Evolutionary conservation across 1,140 invertebrate species (phyloP).

Genomic region (Drosophila willistoni): DNA sequence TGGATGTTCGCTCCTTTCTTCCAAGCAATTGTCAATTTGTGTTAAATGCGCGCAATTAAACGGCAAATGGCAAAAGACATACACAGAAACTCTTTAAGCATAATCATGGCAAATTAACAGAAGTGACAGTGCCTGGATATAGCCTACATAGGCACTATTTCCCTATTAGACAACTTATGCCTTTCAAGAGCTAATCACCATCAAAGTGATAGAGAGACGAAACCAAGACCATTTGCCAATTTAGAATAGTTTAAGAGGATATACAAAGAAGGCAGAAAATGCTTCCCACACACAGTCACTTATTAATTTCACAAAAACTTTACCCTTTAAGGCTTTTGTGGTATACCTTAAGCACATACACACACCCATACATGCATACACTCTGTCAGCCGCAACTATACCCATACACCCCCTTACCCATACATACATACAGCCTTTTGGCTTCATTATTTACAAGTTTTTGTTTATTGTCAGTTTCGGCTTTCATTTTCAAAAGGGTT

Average conservation of each 20-base stretch:
- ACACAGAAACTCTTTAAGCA: slow-evolving; percentile 37
- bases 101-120: slow-evolving; percentile 66
- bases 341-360: slow-evolving; percentile 39
- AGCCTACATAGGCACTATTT: background rate
- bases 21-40: slow-evolving; percentile 75
- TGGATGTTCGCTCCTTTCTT: slow-evolving; percentile 12
- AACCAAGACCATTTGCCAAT: slow-evolving; percentile 20
- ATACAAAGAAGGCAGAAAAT: background rate
- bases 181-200: slow-evolving; percentile 40
- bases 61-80: slow-evolving; percentile 54
- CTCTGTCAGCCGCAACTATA: slow-evolving; percentile 14
- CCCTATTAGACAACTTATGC: slow-evolving; percentile 32
- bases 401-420: background rate
- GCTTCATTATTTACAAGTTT: slow-evolving; percentile 78
- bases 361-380: slow-evolving; percentile 24
- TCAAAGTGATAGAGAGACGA: slow-evolving; percentile 2
- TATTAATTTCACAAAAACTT: slow-evolving; percentile 70
- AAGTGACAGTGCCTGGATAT: slow-evolving; percentile 25
- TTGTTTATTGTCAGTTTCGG: slow-evolving; percentile 75
- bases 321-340: slow-evolving; percentile 60
- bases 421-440: slow-evolving; percentile 13
- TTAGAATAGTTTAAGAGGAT: slow-evolving; percentile 21
- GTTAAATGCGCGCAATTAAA: slow-evolving; percentile 75
- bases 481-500: slow-evolving; percentile 68
- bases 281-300: slow-evolving; percentile 28